phyloP scores from a whole-genome alignment of 1,140 invertebrate species.

The Meteorus sp. region DNA sequence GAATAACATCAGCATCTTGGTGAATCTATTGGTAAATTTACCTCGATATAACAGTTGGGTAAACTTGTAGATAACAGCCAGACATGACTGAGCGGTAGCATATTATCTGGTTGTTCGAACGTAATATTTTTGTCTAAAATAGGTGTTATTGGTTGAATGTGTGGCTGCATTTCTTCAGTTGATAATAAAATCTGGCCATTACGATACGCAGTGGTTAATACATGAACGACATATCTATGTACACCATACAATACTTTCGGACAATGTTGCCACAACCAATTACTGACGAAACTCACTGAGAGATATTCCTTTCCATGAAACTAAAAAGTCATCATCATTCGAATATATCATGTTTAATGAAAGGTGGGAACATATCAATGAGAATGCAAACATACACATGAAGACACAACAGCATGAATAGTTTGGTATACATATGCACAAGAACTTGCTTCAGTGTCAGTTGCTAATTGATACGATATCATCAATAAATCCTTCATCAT shows the following conservation, averaged over 20 bases:
- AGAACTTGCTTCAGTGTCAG: constrained; percentile 66
- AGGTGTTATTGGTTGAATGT: constrained; percentile 72
- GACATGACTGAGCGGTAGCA: constrained; percentile 69
- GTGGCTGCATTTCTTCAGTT: constrained; percentile 45
- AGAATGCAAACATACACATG: constrained; percentile 60
- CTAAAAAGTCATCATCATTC: constrained; percentile 42
- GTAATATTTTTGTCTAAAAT: constrained; percentile 68
- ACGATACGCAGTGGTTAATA: constrained; percentile 75
- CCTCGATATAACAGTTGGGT: constrained; percentile 68
- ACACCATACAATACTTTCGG: constrained; percentile 73
- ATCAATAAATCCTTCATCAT: constrained; percentile 66
- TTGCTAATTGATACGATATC: constrained; percentile 74
- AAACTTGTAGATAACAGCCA: constrained; percentile 78
- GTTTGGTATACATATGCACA: constrained; percentile 69
- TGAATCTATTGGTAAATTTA: too few species aligned
- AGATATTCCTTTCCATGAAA: constrained; percentile 78
- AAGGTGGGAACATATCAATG: constrained; percentile 1
- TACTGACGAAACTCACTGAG: constrained; percentile 73
- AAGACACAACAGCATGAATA: constrained; percentile 69
- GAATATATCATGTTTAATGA: not conserved
- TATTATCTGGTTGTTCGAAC: constrained; percentile 44
- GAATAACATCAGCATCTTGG: too few species aligned
- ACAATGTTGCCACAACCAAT: constrained; percentile 78
- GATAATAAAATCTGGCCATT: constrained; percentile 61
- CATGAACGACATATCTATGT: constrained; percentile 78